These are phyloP conservation scores for Biston stratarius DNA, from an alignment of 2,888 invertebrate genomes.

Conservation along the genomic window DNA sequence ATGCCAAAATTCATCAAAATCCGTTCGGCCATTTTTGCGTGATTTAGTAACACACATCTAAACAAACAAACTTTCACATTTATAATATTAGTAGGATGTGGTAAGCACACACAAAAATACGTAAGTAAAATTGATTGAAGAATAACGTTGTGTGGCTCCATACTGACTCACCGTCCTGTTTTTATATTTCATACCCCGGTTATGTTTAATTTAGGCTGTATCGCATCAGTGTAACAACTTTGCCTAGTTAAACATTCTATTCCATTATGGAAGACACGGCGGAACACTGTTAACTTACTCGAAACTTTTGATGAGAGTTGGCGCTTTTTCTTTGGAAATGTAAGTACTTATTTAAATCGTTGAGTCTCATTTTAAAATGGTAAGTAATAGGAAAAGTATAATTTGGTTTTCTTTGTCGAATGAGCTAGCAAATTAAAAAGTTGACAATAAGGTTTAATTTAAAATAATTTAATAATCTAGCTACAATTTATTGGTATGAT, in stretches of 20 bases:
- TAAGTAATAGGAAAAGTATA: not conserved
- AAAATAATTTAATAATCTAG: too few relatives aligned
- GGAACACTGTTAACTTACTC: constrained; percentile 55
- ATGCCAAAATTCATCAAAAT: too few relatives aligned
- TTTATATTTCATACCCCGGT: constrained; percentile 3
- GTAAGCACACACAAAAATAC: too few relatives aligned
- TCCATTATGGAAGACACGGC: constrained; percentile 53
- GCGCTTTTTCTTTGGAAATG: constrained; percentile 14
- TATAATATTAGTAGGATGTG: too few relatives aligned
- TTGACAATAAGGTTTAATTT: too few relatives aligned
- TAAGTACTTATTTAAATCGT: constrained; percentile 8
- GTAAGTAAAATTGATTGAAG: too few relatives aligned
- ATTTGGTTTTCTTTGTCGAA: not conserved
- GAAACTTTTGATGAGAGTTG: constrained; percentile 50
- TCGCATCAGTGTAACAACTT: constrained; percentile 41
- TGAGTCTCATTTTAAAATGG: constrained; percentile 1
- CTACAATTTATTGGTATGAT: too few relatives aligned
- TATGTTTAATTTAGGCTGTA: constrained; percentile 31
- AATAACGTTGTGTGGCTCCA: too few relatives aligned
- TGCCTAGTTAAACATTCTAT: constrained; percentile 59
- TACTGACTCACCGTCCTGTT: too few relatives aligned
- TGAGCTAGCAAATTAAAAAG: not conserved
- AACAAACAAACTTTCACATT: too few relatives aligned
- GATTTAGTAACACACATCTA: too few relatives aligned
- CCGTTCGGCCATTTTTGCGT: too few relatives aligned